Evolutionary conservation across 30 jellyfish, hydroid and myxozoan species (phyloP).

Genomic region (Aurelia aurita): DNA sequence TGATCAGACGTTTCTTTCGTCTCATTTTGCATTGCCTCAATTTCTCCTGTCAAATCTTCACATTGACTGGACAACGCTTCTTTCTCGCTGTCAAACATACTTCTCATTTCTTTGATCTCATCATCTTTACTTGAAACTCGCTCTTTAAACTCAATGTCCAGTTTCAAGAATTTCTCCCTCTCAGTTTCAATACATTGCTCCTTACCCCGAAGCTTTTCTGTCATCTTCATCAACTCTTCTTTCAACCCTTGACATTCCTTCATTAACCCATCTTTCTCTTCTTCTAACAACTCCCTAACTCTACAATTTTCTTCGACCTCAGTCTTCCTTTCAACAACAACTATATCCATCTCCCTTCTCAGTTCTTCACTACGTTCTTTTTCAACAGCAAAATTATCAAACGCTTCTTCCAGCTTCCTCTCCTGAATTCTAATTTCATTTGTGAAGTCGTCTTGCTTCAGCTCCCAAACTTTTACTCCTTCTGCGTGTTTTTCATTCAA

Average conservation of each 20-base stretch:
- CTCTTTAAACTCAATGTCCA: neutral
- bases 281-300: neutral
- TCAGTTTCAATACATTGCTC: no score
- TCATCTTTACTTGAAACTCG: neutral
- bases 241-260: neutral
- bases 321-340: no score
- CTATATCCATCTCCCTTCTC: no score
- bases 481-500: no score
- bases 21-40: neutral
- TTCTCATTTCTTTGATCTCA: neutral
- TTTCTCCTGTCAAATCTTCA: neutral
- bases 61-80: neutral
- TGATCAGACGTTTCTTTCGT: neutral
- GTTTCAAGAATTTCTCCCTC: neutral
- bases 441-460: no score
- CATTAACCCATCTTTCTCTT: neutral
- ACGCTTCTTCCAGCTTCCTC: neutral
- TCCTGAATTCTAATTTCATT: no score
- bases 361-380: no score
- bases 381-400: slow-evolving; percentile 1
- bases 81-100: neutral
- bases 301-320: no score
- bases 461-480: no score
- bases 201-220: no score
- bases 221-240: neutral